Percentiles rank a stretch among this genome's conserved stretches.
phyloP scores from a whole-genome alignment of 2,888 invertebrate species.

The Leucania comma region DNA sequence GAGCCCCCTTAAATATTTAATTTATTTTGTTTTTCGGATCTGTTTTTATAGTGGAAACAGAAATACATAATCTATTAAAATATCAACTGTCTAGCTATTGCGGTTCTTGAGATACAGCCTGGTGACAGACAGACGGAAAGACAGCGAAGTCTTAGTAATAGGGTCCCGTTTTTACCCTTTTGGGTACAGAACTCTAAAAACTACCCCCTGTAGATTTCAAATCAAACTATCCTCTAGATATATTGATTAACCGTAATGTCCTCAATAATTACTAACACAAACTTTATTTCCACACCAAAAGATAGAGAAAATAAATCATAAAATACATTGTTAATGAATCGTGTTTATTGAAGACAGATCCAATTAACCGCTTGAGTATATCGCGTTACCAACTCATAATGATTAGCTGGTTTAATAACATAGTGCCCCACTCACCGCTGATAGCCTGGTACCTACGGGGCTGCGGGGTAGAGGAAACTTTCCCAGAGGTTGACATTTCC shows the following conservation, averaged over 20 bases:
- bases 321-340: conserved; percentile 45
- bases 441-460: conserved; percentile 36
- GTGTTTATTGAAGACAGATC: conserved; percentile 54
- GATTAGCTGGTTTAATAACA: conserved; percentile 77
- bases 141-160: too few species aligned
- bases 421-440: conserved; percentile 59
- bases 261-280: background rate
- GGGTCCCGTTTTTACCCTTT: too few species aligned
- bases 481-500: conserved; percentile 80
- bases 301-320: conserved; percentile 14
- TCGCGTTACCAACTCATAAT: conserved; percentile 70
- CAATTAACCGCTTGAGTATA: conserved; percentile 65
- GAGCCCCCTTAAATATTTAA: too few species aligned
- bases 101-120: too few species aligned
- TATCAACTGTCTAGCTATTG: too few species aligned
- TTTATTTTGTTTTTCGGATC: too few species aligned
- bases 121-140: too few species aligned
- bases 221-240: too few species aligned
- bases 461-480: conserved; percentile 65
- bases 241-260: background rate
- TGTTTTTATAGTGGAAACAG: too few species aligned
- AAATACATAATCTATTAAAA: too few species aligned
- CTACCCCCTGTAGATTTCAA: too few species aligned
- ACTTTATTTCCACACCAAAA: conserved; percentile 1
- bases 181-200: too few species aligned